phyloP scores from a whole-genome alignment of 2,113 vertebrate genomes.

The Pelusios castaneus region DNA sequence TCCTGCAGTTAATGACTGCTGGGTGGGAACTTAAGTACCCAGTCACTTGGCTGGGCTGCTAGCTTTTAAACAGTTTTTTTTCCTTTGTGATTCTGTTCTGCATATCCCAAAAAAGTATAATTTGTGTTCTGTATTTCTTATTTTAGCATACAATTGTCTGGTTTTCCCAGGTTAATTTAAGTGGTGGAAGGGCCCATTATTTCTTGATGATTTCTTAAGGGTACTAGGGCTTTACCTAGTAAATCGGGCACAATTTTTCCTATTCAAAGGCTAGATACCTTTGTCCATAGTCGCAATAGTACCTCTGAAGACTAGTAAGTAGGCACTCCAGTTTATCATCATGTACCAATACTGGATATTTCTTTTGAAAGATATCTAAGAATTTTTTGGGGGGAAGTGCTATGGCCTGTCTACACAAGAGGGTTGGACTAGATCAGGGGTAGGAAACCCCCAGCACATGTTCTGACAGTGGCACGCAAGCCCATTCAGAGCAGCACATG shows the following conservation, averaged over 20 bases:
- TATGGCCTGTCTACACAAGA: background rate
- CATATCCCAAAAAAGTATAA: background rate
- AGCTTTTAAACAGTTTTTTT: background rate
- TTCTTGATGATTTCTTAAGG: background rate
- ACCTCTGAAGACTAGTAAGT: background rate
- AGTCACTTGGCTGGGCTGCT: background rate
- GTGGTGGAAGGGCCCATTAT: background rate
- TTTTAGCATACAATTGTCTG: background rate
- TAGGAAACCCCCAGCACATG: too few relatives aligned
- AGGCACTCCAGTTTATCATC: background rate
- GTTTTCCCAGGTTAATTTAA: background rate
- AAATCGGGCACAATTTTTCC: background rate
- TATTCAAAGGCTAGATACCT: background rate
- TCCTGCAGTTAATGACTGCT: background rate
- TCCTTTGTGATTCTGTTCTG: background rate
- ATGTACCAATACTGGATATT: background rate
- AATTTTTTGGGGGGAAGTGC: background rate
- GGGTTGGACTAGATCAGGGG: too few relatives aligned
- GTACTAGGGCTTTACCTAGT: background rate
- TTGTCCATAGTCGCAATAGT: background rate
- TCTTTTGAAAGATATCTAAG: background rate
- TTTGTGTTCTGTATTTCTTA: background rate
- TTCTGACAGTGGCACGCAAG: too few relatives aligned
- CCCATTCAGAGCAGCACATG: too few relatives aligned
- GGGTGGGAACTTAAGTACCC: background rate